Evolutionary conservation across 1,140 invertebrate genomes (phyloP), one percentile per base, ranked within the genome.

Genomic region (Drosophila saltans): DNA sequence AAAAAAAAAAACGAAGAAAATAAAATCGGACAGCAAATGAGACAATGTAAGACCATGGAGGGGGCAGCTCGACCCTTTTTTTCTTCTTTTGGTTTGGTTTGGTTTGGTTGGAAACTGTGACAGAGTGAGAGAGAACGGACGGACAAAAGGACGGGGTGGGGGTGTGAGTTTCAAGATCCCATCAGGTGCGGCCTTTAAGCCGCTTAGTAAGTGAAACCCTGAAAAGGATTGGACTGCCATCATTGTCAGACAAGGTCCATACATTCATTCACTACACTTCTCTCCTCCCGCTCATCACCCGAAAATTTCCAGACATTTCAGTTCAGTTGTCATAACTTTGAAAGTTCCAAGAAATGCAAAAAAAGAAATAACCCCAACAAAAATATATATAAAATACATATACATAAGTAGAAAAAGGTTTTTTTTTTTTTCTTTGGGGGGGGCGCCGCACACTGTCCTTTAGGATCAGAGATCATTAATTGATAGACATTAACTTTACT

Each of bases 171-270:
- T 16, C 21, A 60, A 61, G 39, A 52, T 26, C 45, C 70, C 73
- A 82, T 85, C 82, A 85, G 82, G 82, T 85, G 82, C 80, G 82
- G 82, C 58, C 80, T 57, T 52, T 82, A 88, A 85, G 82, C 83
- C 67, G 72, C 82, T 85, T 85, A 85, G 82, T 85, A 85, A 85
- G 83, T 85, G 82, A 85, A 88, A 88, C 82, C 82, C 81, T 52
- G 68, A 68, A 64, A 76, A 66, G 69, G 70, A 69, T 55, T 75
- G 65, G 55, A 66, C 68, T 36, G 65, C 24, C 70, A 72, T 58
- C 72, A 36, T 36, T 36, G 43, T 56, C 75, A 75, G 81, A 69
- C 69, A 71, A 60, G 76, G 28, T 30, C 65, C 80, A 70, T 66
- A 60, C 79, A 75, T 73, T 67, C 73, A 68, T 69, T 58, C 48